A percentile compares a stretch with the other conserved stretches of the same genome.
Conservation (phyloP, 2,113 vertebrate species). For the Cettia cetti region DNA sequence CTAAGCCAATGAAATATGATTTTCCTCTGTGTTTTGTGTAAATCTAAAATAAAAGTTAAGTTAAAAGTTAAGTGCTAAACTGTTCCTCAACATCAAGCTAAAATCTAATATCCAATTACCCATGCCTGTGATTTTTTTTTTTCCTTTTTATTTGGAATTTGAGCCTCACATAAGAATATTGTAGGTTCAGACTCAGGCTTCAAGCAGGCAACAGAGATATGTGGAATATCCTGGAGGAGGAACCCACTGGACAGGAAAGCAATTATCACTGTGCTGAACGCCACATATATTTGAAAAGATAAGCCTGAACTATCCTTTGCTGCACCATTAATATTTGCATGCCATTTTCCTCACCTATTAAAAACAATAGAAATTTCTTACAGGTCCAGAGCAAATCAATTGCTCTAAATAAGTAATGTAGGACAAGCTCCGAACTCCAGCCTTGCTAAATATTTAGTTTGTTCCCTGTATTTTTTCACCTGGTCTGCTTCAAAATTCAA, state of each 20-base stretch:
- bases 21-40: background rate
- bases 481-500: background rate
- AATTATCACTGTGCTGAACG: background rate
- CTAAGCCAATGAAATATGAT: conserved; percentile 86
- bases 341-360: background rate
- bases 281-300: background rate
- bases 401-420: background rate
- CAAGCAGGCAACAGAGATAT: background rate
- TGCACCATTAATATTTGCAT: background rate
- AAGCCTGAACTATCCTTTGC: background rate
- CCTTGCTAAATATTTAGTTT: background rate
- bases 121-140: background rate
- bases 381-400: background rate
- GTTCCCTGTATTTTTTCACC: background rate
- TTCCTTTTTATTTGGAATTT: background rate
- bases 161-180: background rate
- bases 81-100: background rate
- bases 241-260: background rate
- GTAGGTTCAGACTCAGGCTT: background rate
- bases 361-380: background rate
- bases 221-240: background rate
- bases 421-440: background rate
- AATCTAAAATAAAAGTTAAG: conserved; percentile 65
- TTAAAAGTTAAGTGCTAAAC: background rate
- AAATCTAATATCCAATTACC: background rate